Conservation (phyloP, 2,113 vertebrate species). For the Actenoides hombroni region DNA sequence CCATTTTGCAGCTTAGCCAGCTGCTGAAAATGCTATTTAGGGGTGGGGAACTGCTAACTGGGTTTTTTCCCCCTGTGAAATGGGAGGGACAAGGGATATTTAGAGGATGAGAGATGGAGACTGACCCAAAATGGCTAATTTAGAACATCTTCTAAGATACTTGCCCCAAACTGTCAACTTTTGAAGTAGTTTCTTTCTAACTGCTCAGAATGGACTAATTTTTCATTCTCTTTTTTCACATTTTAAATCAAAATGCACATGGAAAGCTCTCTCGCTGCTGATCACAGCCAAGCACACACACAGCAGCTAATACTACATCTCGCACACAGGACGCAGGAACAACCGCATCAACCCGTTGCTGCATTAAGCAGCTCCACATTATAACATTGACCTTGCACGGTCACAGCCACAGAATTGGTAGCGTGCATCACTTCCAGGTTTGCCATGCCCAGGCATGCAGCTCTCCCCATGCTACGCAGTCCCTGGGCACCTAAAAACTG, state of each 20-base stretch:
- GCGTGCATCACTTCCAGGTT: not conserved
- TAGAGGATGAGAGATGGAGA: not conserved
- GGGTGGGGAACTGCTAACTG: not conserved
- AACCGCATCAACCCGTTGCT: not conserved
- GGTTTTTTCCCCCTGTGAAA: not conserved
- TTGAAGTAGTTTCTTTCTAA: not conserved
- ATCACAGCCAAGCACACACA: not conserved
- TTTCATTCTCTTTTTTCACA: not conserved
- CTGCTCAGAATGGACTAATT: not conserved
- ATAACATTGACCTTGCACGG: rapidly evolving
- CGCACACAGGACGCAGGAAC: rapidly evolving
- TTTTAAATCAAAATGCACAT: not conserved
- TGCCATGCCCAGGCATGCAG: rapidly evolving
- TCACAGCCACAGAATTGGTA: not conserved
- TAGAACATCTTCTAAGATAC: not conserved
- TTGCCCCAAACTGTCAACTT: not conserved
- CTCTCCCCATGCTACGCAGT: not conserved
- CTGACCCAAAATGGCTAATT: not conserved
- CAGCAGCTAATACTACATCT: rapidly evolving
- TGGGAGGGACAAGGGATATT: not conserved
- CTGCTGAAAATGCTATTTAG: not conserved
- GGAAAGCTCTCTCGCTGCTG: not conserved
- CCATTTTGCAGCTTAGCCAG: not conserved
- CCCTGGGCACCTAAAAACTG: not conserved
- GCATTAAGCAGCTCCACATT: not conserved